Base-by-base conservation (phyloP, 2,113 vertebrate genomes). In the Peromyscus polionotus region DNA sequence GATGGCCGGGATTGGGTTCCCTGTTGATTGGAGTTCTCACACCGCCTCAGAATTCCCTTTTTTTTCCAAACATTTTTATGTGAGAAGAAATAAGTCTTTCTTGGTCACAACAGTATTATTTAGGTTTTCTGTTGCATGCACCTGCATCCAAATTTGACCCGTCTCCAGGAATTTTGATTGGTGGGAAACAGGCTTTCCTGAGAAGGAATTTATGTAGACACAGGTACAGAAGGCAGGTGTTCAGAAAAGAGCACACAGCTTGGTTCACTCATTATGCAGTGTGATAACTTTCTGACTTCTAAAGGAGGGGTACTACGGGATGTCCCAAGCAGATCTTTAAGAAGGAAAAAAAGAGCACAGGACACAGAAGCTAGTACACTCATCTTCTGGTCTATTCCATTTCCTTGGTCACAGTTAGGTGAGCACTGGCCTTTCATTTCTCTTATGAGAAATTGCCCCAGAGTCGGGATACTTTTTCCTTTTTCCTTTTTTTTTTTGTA, bases 391-490 rank as follows among this genome's bases (percentile, higher is more conserved):
- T 28, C 67, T 63, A 2, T 95, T 96, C 92, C 92, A 92, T 95
- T 97, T 95, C 73, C 51, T 92, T n/a, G 65, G 84, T 95, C 79
- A 95, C 65, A 72, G 63, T 95, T 89, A 96, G 84, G 42, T 90
- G 96, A 95, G 72, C 79, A 85, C 22, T 4, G 70, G 94, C 85
- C 94, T 94, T 97, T 97, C 75, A 63, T 95, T 96, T 92, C 95
- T 95, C 95, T 93, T n/a, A 19, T 77, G 76, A 97, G 79, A 91
- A 97, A 93, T 76, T 94, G 83, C 87, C 33, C 48, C 80, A n/a
- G 85, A 95, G 36, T 80, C 73, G 39, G 65, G 70, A 16, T n/a
- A 39, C 57, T 51, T 84, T 36, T n/a, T 63, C n/a, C 45, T 24
- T 45, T 28, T 57, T 24, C 45, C 19, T 45, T 28, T 57, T 24